Evolutionary conservation across 2,888 invertebrate species (phyloP), one percentile per base, ranked within the genome.

Genomic region (Esperia sulphurella): DNA sequence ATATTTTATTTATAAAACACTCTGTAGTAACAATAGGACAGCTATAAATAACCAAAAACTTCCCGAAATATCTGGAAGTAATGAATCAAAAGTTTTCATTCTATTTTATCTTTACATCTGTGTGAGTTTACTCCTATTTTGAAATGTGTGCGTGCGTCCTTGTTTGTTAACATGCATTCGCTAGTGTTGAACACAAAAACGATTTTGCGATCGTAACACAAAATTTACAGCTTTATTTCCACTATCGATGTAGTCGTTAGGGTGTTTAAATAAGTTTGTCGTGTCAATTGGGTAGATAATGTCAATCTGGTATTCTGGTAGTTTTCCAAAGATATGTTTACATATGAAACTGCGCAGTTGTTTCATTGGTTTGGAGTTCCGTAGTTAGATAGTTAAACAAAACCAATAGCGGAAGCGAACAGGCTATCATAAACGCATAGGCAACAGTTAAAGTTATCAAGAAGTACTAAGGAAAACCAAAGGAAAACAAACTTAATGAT

Each of bases 271-370:
- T 35, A 35, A 35, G 35, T 35, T 35, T 35, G 35, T n/a, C 6
- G 8, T 35, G n/a, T 35, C n/a, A n/a, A 21, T 35, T 35, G 35
- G 8, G n/a, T n/a, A n/a, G 35, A 35, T 35, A 35, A 35, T 38
- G 38, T 13, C 7, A 38, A 29, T 9, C 8, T 14, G 12, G 29
- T 12, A 30, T 14, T 40, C 50, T 14, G 43, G 55, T 51, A 51
- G 14, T 52, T 53, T 55, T 55, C 55, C 55, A 29, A 49, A 38
- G 14, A 30, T 42, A 41, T 50, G 39, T 51, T 44, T 53, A 39
- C 41, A 40, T 47, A 37, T 46, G 37, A 37, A 48, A 51, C 41
- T 51, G 53, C 52, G 48, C 53, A 53, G 51, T 51, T 51, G 12
- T 28, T 40, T 12, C 43, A 46, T 39, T 43, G 4, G 1, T 12